Evolutionary conservation across 2,113 vertebrate genomes (phyloP), one percentile per base, ranked within the genome.

Genomic region (Syrmaticus mikado): DNA sequence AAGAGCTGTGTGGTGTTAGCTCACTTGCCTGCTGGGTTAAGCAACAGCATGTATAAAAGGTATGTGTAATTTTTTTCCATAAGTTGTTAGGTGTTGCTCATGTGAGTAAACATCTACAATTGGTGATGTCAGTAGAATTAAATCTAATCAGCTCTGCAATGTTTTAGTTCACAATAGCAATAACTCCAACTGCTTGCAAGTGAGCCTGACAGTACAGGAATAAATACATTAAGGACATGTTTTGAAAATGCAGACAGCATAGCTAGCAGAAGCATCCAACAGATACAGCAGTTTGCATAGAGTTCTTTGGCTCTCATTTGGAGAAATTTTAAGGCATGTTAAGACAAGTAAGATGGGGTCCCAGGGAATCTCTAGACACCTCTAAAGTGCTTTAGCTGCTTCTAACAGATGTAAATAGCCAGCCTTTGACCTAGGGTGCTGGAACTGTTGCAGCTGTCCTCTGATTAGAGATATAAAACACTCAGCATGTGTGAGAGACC

Each of bases 191-290:
- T 36, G 4, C 10, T 83, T 81, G 11, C 28, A 83, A 73, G 48
- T 32, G 16, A 75, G 9, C 2, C n/a, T 87, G 20, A 22, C 34
- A 17, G 4, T 60, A 71, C 22, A 76, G 7, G 6, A 71, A 41
- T 30, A 27, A 4, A 72, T 57, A 70, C 6, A 43, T 50, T 57
- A n/a, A 45, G 61, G 2, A 52, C 6, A 17, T 1, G 0, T 5
- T 25, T 27, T 60, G n/a, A 60, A 60, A 60, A 34, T 34, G 13
- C 20, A 34, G 57, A 60, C 12, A 22, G 20, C 12, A 22, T 34
- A 60, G 19, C 57, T 60, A 60, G 21, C 57, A 60, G 57, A 60
- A 60, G 34, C n/a, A 60, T n/a, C 11, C 57, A 60, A 60, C n/a
- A 60, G 57, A 60, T 34, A 8, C n/a, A 60, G 8, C 57, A 60